phyloP scores from a whole-genome alignment of 2,113 vertebrate species.

The Bujurquina vittata region DNA sequence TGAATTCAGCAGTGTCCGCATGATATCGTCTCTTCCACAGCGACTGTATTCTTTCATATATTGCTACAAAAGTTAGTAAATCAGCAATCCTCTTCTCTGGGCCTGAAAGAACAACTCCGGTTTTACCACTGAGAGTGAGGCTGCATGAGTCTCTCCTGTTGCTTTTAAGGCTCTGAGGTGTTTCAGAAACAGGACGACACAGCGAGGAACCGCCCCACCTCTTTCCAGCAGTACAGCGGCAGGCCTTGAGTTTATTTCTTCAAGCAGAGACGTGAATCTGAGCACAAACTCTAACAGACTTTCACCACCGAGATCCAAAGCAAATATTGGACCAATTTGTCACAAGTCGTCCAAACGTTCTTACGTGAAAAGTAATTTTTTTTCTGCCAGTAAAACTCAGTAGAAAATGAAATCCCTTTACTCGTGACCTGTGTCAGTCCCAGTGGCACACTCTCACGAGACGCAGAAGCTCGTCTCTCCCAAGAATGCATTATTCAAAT shows the following conservation, averaged over 20 bases:
- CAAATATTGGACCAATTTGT: slow-evolving; percentile 2
- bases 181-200: neutral
- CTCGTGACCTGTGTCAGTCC: neutral
- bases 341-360: slow-evolving; percentile 2
- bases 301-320: neutral
- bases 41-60: neutral
- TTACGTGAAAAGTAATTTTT: slow-evolving; percentile 1
- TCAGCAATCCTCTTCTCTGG: neutral
- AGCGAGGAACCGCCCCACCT: neutral
- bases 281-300: neutral
- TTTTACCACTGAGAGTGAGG: neutral
- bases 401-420: neutral
- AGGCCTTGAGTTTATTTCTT: neutral
- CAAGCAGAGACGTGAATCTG: neutral
- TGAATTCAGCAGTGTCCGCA: too few relatives aligned
- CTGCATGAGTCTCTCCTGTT: neutral
- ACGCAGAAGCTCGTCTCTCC: too few relatives aligned
- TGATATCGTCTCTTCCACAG: neutral
- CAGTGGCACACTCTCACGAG: neutral
- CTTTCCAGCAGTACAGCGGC: neutral
- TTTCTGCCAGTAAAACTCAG: neutral
- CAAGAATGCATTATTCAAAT: neutral
- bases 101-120: neutral
- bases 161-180: neutral
- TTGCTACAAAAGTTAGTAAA: neutral